These are phyloP conservation scores for Malthinus flaveolus DNA, from an alignment of 2,888 invertebrate genomes.

Conservation along the genomic window DNA sequence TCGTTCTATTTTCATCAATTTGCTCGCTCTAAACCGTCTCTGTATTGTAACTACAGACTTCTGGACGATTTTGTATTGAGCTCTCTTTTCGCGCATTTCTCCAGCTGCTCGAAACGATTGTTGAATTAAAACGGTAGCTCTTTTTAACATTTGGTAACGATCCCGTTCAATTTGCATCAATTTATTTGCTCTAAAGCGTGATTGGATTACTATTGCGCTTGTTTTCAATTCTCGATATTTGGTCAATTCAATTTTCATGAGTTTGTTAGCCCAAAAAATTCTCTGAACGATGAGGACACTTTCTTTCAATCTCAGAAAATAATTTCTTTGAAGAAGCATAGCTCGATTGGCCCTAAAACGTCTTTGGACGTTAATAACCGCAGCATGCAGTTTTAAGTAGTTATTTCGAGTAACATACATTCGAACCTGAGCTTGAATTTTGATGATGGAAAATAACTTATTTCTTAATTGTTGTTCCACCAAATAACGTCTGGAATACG, in stretches of 20 bases:
- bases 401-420: slow-evolving; percentile 27
- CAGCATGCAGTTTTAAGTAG: slow-evolving; percentile 1
- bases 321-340: slow-evolving; percentile 23
- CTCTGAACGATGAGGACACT: slow-evolving; percentile 51
- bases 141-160: slow-evolving; percentile 29
- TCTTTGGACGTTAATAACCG: slow-evolving; percentile 8
- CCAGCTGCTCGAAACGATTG: slow-evolving; percentile 53
- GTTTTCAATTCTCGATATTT: slow-evolving; percentile 37
- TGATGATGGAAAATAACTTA: slow-evolving; percentile 35
- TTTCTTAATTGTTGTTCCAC: slow-evolving; percentile 32
- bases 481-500: slow-evolving; percentile 36
- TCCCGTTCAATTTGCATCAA: slow-evolving; percentile 48
- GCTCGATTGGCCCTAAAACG: background rate
- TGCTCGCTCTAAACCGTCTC: slow-evolving; percentile 42
- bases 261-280: slow-evolving; percentile 53
- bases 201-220: slow-evolving; percentile 43
- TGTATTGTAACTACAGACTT: slow-evolving; percentile 43
- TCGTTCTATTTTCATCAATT: slow-evolving; percentile 51
- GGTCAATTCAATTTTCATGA: slow-evolving; percentile 51
- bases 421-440: slow-evolving; percentile 34
- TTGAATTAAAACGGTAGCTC: slow-evolving; percentile 50
- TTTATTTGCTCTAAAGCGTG: slow-evolving; percentile 42
- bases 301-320: slow-evolving; percentile 30
- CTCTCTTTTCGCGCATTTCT: slow-evolving; percentile 51
- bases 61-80: slow-evolving; percentile 37